These are phyloP conservation scores for Icerya purchasi DNA, from an alignment of 2,888 invertebrate genomes.

Conservation along the genomic window DNA sequence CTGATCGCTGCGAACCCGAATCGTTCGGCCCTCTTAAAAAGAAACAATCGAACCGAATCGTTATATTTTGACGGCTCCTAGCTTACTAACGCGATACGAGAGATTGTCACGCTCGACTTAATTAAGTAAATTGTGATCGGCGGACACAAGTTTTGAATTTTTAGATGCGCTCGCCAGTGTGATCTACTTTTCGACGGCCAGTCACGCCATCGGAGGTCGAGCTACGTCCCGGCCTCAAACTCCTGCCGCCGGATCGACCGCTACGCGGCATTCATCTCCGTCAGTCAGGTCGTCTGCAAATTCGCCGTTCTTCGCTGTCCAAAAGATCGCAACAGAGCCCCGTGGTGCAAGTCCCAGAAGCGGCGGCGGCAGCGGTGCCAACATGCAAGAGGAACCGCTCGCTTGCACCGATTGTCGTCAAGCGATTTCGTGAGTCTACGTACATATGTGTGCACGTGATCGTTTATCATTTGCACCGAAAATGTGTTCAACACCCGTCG, in stretches of 20 bases:
- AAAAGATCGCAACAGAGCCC: too few species aligned
- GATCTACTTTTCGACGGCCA: conserved; percentile 46
- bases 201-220: conserved; percentile 48
- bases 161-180: conserved; percentile 22
- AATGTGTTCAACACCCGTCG: too few species aligned
- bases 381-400: conserved; percentile 44
- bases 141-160: neutral
- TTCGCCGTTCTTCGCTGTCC: too few species aligned
- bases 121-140: neutral
- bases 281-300: neutral
- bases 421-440: conserved; percentile 57
- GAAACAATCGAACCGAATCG: too few species aligned
- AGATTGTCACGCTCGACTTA: too few species aligned
- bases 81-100: too few species aligned
- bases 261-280: conserved; percentile 13
- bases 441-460: neutral
- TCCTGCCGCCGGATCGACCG: conserved; percentile 26
- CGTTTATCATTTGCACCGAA: too few species aligned
- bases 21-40: too few species aligned
- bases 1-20: too few species aligned
- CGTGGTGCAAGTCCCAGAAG: too few species aligned
- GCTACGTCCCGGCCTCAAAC: conserved; percentile 36
- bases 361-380: too few species aligned
- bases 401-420: conserved; percentile 69
- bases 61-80: too few species aligned